Base-by-base conservation (phyloP, 2,113 vertebrate species). In the Phalacrocorax pelagicus region DNA sequence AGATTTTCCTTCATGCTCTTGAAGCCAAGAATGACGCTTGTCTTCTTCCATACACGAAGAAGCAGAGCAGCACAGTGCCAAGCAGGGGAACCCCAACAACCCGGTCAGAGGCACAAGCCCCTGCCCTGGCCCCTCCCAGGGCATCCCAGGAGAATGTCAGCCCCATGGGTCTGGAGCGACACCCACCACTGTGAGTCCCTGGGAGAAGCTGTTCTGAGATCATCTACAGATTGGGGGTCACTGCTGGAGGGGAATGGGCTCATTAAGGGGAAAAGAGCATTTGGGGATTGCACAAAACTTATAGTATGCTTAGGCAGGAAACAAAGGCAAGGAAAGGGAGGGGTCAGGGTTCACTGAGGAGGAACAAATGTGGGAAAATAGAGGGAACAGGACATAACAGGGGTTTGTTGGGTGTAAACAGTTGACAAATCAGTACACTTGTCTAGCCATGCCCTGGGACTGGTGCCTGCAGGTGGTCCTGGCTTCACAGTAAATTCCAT, bases 371-470 rank as follows among this genome's bases (percentile, higher is more conserved):
- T 40, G 15, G 19, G 15, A 63, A 63, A n/a, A 57, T 3, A 63
- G 29, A 52, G 8, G 29, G 18, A 88, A 55, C 3, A 46, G 22
- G 11, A 51, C 10, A 10, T 29, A 63, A 34, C 5, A 38, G 38
- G 26, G 18, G 9, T n/a, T 49, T 30, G 34, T 27, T 71, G 6
- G 18, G 15, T 24, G 18, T 30, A n/a, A 71, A 79, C 14, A 21
- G 47, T 7, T 2, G 1, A 30, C 17, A 47, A 8, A 8, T 18
- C 15, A 8, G 34, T 22, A 38, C 3, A 3, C 8, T 47, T 47
- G 15, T 30, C 29, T 29, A 21, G 20, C 19, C n/a, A 10, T 57
- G 20, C 5, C 16, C 26, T 51, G 15, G 0, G 2, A 13, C 30
- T 57, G 11, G 36, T 51, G 11, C 32, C 52, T 73, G 27, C 36